These are phyloP conservation scores for Archips xylosteana DNA, from an alignment of 2,888 invertebrate species.

Conservation along the genomic window DNA sequence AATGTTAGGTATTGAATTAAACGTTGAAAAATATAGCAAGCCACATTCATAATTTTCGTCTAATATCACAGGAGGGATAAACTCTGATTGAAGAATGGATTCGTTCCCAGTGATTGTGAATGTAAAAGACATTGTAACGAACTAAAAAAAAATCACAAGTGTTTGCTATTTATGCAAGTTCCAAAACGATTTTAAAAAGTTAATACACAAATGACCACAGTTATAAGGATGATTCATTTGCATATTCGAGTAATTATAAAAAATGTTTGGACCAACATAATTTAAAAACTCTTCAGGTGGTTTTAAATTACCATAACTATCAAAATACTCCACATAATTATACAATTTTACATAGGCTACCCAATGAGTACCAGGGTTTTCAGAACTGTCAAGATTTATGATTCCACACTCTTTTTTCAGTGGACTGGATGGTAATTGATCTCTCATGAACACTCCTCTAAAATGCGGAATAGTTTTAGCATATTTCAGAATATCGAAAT, in stretches of 20 bases:
- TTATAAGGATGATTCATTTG: not conserved
- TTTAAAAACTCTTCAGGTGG: not conserved
- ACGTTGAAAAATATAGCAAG: too few relatives aligned
- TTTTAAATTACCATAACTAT: not conserved
- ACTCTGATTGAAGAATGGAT: too few relatives aligned
- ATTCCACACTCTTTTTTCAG: slow-evolving; percentile 15
- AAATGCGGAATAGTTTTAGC: slow-evolving; percentile 1
- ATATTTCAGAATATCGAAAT: slow-evolving; percentile 5
- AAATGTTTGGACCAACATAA: not conserved
- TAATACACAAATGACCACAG: slow-evolving; percentile 14
- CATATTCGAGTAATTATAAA: slow-evolving; percentile 1
- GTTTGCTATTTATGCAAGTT: not conserved
- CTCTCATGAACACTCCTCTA: slow-evolving; percentile 25
- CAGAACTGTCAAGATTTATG: slow-evolving; percentile 12
- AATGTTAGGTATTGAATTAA: too few relatives aligned
- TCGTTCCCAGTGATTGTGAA: too few relatives aligned
- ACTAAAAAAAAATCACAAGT: too few relatives aligned
- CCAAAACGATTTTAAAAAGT: slow-evolving; percentile 10
- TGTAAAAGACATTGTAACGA: too few relatives aligned
- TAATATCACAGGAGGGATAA: too few relatives aligned
- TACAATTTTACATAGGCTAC: slow-evolving; percentile 22
- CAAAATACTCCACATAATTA: slow-evolving; percentile 18
- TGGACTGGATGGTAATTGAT: slow-evolving; percentile 1
- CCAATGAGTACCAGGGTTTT: not conserved
- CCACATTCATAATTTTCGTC: too few relatives aligned